phyloP scores from a whole-genome alignment of 2,113 vertebrate species.

The Engystomops pustulosus region DNA sequence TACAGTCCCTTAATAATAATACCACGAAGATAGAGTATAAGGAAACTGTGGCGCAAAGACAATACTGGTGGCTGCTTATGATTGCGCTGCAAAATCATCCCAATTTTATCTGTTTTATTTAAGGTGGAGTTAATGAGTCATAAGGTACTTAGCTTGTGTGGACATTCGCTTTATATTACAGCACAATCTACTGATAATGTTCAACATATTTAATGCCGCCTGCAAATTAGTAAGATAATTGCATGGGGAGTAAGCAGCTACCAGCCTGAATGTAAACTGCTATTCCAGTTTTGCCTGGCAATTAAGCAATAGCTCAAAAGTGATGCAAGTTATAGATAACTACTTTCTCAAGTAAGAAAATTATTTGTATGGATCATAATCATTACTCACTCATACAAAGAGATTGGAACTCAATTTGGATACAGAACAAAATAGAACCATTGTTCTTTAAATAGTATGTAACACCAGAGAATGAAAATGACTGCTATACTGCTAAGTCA shows the following conservation, averaged over 20 bases:
- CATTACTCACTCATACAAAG: not conserved
- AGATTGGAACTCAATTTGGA: not conserved
- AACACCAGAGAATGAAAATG: too few species aligned
- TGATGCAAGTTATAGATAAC: not conserved
- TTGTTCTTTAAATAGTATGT: too few species aligned
- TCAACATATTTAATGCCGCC: not conserved
- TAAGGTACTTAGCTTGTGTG: not conserved
- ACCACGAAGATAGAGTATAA: too few species aligned
- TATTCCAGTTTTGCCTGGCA: conserved; percentile 29
- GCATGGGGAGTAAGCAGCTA: not conserved
- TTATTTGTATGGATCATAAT: conserved; percentile 11
- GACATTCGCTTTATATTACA: not conserved
- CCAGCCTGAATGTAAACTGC: not conserved
- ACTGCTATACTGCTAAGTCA: too few species aligned
- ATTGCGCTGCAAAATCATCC: too few species aligned
- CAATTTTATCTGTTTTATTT: too few species aligned
- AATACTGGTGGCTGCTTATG: too few species aligned
- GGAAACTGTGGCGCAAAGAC: too few species aligned
- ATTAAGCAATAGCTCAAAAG: conserved; percentile 16
- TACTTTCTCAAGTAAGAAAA: conserved; percentile 33
- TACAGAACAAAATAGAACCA: not conserved
- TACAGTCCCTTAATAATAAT: too few species aligned
- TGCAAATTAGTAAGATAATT: conserved; percentile 32
- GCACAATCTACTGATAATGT: not conserved
- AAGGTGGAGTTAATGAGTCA: not conserved